Percentiles rank a stretch among this genome's conserved stretches.
phyloP scores from a whole-genome alignment of 2,113 vertebrate species.

The Colossoma macropomum region DNA sequence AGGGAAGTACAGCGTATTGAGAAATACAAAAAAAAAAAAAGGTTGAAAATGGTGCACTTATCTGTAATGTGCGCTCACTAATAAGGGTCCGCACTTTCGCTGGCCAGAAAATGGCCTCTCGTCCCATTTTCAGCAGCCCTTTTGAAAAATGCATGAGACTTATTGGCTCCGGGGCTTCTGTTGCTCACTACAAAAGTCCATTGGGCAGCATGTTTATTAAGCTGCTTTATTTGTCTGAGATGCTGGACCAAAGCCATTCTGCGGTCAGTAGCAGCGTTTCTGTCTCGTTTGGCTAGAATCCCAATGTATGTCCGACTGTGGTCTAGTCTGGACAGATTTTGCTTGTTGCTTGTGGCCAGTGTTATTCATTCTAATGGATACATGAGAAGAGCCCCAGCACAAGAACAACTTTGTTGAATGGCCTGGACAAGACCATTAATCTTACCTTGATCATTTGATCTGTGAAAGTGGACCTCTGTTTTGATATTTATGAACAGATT shows the following conservation, averaged over 20 bases:
- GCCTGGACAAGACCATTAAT: too few relatives aligned
- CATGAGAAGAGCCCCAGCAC: too few relatives aligned
- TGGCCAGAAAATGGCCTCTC: constrained; percentile 7
- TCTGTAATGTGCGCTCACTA: not conserved
- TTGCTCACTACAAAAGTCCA: constrained; percentile 9
- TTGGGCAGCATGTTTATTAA: not conserved
- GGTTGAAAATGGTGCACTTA: constrained; percentile 6
- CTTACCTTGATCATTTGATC: too few relatives aligned
- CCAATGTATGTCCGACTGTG: not conserved
- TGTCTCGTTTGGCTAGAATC: constrained; percentile 13
- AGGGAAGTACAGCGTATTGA: not conserved
- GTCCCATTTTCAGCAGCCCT: not conserved
- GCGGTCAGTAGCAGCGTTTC: constrained; percentile 12
- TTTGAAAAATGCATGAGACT: constrained; percentile 20
- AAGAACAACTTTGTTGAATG: too few relatives aligned
- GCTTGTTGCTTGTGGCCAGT: not conserved
- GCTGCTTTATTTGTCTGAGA: not conserved
- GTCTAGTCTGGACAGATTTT: not conserved
- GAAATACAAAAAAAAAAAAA: too few relatives aligned
- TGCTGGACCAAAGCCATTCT: constrained; percentile 16
- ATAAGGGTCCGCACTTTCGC: not conserved
- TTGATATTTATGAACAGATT: too few relatives aligned
- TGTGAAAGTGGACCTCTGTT: too few relatives aligned
- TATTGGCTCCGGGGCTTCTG: constrained; percentile 12
- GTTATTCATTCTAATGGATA: too few relatives aligned